A percentile compares a stretch with the other conserved stretches of the same genome.
Conservation (phyloP, 2,113 vertebrate species). For the Dromaius novaehollandiae region DNA sequence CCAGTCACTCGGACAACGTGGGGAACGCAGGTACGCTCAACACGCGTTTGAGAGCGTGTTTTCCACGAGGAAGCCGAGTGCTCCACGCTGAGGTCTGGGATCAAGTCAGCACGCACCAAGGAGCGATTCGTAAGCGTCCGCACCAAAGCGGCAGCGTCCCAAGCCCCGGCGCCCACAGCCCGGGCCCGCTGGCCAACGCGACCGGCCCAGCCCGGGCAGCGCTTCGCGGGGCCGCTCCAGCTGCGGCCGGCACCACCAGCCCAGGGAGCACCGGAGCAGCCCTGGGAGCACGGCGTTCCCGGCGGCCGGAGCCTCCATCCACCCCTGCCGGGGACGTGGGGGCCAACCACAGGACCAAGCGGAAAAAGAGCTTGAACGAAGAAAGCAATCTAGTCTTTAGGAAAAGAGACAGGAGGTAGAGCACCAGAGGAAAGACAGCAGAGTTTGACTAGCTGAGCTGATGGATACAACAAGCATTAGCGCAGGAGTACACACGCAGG, state of each 20-base stretch:
- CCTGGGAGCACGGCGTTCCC: too few relatives aligned
- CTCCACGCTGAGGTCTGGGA: constrained; percentile 57
- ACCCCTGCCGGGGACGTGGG: background rate
- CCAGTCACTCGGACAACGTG: background rate
- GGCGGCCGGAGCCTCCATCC: background rate
- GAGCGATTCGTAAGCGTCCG: background rate
- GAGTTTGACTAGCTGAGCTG: background rate
- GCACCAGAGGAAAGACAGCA: rapidly evolving
- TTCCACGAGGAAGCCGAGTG: constrained; percentile 13
- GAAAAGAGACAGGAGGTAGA: background rate
- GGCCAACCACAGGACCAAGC: background rate
- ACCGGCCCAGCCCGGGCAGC: background rate
- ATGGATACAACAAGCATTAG: background rate
- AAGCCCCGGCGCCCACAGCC: background rate
- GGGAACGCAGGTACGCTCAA: background rate
- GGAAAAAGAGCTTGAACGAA: background rate
- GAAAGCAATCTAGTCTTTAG: background rate
- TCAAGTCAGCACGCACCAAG: constrained; percentile 1
- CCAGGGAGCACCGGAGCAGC: too few relatives aligned
- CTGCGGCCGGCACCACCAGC: too few relatives aligned
- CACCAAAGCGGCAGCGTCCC: background rate
- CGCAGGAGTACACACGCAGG: rapidly evolving
- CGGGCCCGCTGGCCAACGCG: background rate
- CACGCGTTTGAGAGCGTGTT: background rate
- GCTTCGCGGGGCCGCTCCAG: too few relatives aligned